phyloP scores from a whole-genome alignment of 2,888 invertebrate species.

The Drosophila robusta region DNA sequence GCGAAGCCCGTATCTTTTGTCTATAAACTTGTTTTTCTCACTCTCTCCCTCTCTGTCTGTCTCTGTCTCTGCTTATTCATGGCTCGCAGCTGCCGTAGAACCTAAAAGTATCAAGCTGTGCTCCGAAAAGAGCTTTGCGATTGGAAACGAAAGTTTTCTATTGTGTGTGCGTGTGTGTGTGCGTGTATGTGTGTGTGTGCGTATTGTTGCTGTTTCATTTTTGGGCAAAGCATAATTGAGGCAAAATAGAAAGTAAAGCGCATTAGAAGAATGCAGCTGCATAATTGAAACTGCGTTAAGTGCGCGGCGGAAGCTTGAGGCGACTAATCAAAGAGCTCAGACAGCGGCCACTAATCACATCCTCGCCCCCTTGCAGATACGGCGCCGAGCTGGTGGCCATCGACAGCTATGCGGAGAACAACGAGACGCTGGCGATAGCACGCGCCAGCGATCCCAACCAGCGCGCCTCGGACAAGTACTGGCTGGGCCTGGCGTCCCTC shows the following conservation, averaged over 20 bases:
- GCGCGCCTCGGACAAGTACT: slow-evolving; percentile 91
- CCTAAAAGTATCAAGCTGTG: slow-evolving; percentile 24
- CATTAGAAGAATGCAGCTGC: slow-evolving; percentile 56
- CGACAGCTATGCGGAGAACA: slow-evolving; percentile 96
- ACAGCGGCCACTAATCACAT: slow-evolving; percentile 37
- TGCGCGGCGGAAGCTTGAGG: slow-evolving; percentile 45
- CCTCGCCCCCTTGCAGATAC: slow-evolving; percentile 88
- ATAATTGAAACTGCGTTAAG: slow-evolving; percentile 55
- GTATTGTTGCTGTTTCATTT: slow-evolving; percentile 36
- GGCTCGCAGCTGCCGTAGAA: slow-evolving; percentile 50
- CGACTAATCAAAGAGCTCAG: slow-evolving; percentile 16
- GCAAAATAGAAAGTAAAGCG: slow-evolving; percentile 76
- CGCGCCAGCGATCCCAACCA: slow-evolving; percentile 88
- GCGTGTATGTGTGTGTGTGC: too few relatives aligned
- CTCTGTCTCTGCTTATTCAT: neutral
- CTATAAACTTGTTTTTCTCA: slow-evolving; percentile 61
- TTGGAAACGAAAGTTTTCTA: slow-evolving; percentile 80
- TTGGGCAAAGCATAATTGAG: slow-evolving; percentile 63
- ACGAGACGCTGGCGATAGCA: slow-evolving; percentile 93
- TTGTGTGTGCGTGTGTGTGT: slow-evolving; percentile 17
- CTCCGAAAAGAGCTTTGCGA: slow-evolving; percentile 52
- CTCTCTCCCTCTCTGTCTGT: too few relatives aligned
- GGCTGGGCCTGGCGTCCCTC: slow-evolving; percentile 95
- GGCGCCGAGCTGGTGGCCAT: slow-evolving; percentile 97
- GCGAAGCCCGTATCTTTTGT: slow-evolving; percentile 20